Evolutionary conservation across 2,888 invertebrate species (phyloP).

Genomic region (Hofmannophila pseudospretella): DNA sequence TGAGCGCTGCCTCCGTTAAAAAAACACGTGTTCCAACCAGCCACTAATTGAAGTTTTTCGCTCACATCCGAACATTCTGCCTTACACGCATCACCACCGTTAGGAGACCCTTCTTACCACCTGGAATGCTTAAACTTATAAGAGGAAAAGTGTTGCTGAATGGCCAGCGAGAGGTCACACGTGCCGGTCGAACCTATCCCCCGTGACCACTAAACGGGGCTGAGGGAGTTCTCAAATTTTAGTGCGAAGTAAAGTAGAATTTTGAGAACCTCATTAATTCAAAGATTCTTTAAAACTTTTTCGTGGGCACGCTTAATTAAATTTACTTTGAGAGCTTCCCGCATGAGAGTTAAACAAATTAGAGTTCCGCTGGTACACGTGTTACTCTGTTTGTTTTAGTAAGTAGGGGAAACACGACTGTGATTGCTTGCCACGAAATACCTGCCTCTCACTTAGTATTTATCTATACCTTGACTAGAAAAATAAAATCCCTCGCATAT

Average conservation of each 20-base stretch:
- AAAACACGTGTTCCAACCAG: conserved; percentile 12
- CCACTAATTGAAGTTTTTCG: conserved; percentile 34
- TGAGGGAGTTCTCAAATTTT: conserved; percentile 28
- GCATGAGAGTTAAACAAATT: conserved; percentile 7
- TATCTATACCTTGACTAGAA: too few species aligned
- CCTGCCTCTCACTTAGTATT: too few species aligned
- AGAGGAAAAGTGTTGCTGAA: conserved; percentile 3
- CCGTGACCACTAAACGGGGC: conserved; percentile 21
- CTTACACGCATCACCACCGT: conserved; percentile 8
- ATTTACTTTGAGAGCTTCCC: conserved; percentile 24
- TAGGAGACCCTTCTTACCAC: conserved; percentile 9
- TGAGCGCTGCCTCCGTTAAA: conserved; percentile 4
- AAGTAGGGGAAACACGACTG: too few species aligned
- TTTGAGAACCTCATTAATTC: conserved; percentile 46
- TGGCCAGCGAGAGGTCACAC: conserved; percentile 9
- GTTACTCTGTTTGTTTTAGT: background rate
- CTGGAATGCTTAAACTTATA: conserved; percentile 3
- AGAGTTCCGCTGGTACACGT: conserved; percentile 3
- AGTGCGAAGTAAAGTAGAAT: conserved; percentile 26
- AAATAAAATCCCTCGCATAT: too few species aligned
- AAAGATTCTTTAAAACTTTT: conserved; percentile 40
- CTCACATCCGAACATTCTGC: conserved; percentile 14
- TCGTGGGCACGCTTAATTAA: conserved; percentile 34
- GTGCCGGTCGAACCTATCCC: conserved; percentile 15
- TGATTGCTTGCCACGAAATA: too few species aligned